These are phyloP conservation scores for Nannoperca australis DNA, from an alignment of 2,797 vertebrate species.

Conservation along the genomic window DNA sequence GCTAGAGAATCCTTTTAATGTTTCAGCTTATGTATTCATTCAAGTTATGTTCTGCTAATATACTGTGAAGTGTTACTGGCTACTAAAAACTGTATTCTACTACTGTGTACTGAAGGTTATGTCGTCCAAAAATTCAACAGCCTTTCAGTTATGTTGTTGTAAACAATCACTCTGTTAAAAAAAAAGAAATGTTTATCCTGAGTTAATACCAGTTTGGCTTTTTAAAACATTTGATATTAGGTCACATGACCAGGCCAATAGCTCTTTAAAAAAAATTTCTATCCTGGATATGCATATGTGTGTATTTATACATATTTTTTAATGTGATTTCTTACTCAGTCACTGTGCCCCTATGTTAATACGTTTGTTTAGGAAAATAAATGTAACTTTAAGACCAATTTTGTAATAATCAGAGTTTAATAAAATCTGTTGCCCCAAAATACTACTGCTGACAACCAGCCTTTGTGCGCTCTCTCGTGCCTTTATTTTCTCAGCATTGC, in stretches of 20 bases:
- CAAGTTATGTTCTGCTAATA: constrained; percentile 11
- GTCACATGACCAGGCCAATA: background rate
- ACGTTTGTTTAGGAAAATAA: constrained; percentile 15
- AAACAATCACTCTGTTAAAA: background rate
- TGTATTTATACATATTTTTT: background rate
- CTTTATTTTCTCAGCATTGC: constrained; percentile 16
- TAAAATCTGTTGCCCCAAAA: constrained; percentile 20
- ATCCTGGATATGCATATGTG: background rate
- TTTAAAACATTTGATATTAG: background rate
- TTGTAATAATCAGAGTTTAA: constrained; percentile 32
- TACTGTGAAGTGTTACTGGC: background rate
- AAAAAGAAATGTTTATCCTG: background rate
- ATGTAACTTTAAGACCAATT: constrained; percentile 21
- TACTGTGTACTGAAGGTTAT: constrained; percentile 12
- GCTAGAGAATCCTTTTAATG: constrained; percentile 8
- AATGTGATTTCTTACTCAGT: background rate
- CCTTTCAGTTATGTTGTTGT: background rate
- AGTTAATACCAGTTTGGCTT: background rate
- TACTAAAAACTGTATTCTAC: constrained; percentile 16
- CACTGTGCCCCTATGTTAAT: background rate
- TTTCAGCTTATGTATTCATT: background rate
- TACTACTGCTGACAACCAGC: constrained; percentile 13
- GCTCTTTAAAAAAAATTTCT: background rate
- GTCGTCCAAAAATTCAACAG: background rate
- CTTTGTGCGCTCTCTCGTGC: constrained; percentile 14